Conservation (phyloP, 2,797 vertebrate genomes). For the Emys orbicularis region DNA sequence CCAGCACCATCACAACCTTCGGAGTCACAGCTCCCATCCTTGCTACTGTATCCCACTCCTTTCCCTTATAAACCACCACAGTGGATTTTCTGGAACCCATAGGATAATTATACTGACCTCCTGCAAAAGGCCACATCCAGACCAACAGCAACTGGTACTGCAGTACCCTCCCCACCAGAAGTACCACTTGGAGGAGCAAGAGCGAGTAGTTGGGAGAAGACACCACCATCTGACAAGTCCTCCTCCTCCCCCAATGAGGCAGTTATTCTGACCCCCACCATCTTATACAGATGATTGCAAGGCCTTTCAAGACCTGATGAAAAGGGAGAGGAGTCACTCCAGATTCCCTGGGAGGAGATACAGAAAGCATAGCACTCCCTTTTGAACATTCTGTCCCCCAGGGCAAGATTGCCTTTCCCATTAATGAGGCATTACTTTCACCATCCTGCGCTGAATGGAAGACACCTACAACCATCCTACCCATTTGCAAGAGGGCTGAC, state of each 20-base stretch:
- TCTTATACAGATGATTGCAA: neutral
- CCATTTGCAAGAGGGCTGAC: no score
- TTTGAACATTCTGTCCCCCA: neutral
- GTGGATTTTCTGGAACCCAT: neutral
- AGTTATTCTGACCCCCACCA: neutral
- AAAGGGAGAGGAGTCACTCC: no score
- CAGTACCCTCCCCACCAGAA: neutral
- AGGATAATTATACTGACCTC: neutral
- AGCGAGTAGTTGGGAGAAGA: neutral
- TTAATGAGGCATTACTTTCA: no score
- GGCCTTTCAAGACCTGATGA: no score
- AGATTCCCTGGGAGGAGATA: neutral
- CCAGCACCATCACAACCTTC: no score
- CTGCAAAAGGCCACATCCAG: neutral
- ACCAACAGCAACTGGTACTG: neutral
- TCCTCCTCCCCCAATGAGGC: neutral
- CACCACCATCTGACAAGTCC: neutral
- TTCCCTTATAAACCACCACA: neutral
- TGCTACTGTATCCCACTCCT: no score
- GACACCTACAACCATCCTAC: no score
- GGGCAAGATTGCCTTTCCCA: no score
- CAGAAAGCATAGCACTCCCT: neutral
- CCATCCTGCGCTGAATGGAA: no score
- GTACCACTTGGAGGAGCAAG: neutral
- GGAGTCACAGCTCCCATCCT: no score